Base-by-base conservation (phyloP, 1,140 invertebrate species). In the Camponotus floridanus region DNA sequence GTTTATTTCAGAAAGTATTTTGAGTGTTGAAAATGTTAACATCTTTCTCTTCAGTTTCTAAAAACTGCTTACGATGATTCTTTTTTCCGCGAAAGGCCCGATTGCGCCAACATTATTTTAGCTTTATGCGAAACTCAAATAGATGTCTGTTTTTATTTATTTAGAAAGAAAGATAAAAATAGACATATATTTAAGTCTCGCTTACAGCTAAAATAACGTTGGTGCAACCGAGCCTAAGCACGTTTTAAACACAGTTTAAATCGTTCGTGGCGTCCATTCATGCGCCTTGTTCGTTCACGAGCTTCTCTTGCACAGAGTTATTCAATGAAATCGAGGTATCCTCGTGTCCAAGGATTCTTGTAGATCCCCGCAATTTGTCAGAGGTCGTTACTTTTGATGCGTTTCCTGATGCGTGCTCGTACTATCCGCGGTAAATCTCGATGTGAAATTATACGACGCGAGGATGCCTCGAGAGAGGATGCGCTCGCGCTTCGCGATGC, bases 391-490 rank as follows among this genome's bases (percentile, higher is more conserved):
- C 11, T 21, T 9, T 2, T 9, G 6, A 42, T 42, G 42, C 21
- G 26, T 61, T 76, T 76, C 21, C 18, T 15, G 76, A 39, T n/a
- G 65, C 36, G 26, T 21, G 45, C 13, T 45, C 67, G 39, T 73
- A 59, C 73, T 61, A 81, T n/a, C 79, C 51, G 67, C 51, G 67
- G 45, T 81, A 61, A 74, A 42, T 5, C 39, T 36, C 18, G 18
- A 76, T 18, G 70, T 89, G 88, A 89, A 88, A 89, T 88, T 86
- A 26, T 26, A 89, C 62, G 84, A 26, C 68, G 55, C 55, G 36
- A 51, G 26, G 48, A 55, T 21, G 48, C 67, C 8, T 42, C 73
- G 67, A 55, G 21, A 45, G 21, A 33, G 9, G 73, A 68, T 61
- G 21, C 70, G 26, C 48, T 26, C 18, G 83, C 9, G 13, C 13